Evolutionary conservation across 2,113 vertebrate species (phyloP).

Genomic region (Xerus inauris): DNA sequence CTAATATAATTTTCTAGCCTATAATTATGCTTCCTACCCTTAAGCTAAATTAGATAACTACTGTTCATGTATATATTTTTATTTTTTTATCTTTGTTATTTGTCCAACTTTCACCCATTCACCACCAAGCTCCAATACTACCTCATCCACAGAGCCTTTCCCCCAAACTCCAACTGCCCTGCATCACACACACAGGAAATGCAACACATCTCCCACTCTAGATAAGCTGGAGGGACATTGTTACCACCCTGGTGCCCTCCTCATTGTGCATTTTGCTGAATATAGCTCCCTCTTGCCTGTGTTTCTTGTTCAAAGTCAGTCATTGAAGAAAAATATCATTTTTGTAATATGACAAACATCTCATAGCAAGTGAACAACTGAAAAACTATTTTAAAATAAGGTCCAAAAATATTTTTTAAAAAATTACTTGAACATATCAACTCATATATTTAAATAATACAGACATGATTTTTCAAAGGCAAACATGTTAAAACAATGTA

Average conservation of each 20-base stretch:
- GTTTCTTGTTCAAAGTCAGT: background rate
- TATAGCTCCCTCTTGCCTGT: background rate
- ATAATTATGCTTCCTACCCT: background rate
- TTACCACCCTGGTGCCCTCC: rapidly evolving
- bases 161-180: background rate
- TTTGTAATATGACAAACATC: background rate
- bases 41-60: background rate
- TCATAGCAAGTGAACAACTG: background rate
- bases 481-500: background rate
- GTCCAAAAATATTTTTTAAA: background rate
- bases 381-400: background rate
- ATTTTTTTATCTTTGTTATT: background rate
- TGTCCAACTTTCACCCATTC: background rate
- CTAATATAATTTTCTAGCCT: background rate
- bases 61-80: background rate
- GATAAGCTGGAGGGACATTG: background rate
- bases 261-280: background rate
- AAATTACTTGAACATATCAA: background rate
- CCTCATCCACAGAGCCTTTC: background rate
- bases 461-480: background rate
- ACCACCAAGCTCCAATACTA: background rate
- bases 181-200: too few species aligned
- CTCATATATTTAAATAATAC: background rate
- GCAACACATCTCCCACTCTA: background rate
- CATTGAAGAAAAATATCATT: background rate